Evolutionary conservation across 2,113 vertebrate species (phyloP).

Genomic region (Acanthisitta chloris): DNA sequence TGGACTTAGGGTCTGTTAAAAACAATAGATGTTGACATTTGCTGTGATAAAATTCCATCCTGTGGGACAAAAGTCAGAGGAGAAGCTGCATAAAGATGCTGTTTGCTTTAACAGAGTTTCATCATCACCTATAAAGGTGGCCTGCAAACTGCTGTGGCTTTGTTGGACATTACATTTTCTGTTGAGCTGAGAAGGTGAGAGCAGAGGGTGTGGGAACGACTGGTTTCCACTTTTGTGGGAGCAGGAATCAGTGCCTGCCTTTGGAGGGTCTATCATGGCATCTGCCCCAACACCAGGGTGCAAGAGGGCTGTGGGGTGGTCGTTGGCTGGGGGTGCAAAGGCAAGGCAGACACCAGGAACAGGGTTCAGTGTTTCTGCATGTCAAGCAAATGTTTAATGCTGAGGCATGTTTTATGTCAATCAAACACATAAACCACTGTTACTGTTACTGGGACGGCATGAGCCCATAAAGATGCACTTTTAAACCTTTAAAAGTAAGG

Average conservation of each 20-base stretch:
- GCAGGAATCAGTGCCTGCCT: neutral
- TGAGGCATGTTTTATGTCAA: conserved; percentile 78
- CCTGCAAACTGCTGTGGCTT: neutral
- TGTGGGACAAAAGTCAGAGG: accelerated
- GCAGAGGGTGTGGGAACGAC: neutral
- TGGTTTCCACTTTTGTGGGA: neutral
- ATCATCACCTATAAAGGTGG: neutral
- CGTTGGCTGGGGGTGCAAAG: accelerated
- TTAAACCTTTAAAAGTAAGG: conserved; percentile 80
- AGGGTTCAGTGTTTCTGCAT: neutral
- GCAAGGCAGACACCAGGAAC: neutral
- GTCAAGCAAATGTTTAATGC: conserved; percentile 56
- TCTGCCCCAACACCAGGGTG: neutral
- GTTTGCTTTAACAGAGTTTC: neutral
- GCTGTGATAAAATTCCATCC: neutral
- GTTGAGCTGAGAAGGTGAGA: neutral
- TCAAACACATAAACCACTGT: conserved; percentile 76
- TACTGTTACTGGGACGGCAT: conserved; percentile 64
- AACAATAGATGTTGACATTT: neutral
- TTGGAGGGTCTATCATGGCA: neutral
- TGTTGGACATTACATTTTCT: accelerated
- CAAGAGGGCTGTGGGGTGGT: neutral
- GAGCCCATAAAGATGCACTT: conserved; percentile 79
- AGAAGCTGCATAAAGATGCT: neutral
- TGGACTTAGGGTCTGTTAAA: neutral